A percentile compares a stretch with the other conserved stretches of the same genome.
Conservation (phyloP, 2,888 invertebrate genomes). For the Sphinx pinastri region DNA sequence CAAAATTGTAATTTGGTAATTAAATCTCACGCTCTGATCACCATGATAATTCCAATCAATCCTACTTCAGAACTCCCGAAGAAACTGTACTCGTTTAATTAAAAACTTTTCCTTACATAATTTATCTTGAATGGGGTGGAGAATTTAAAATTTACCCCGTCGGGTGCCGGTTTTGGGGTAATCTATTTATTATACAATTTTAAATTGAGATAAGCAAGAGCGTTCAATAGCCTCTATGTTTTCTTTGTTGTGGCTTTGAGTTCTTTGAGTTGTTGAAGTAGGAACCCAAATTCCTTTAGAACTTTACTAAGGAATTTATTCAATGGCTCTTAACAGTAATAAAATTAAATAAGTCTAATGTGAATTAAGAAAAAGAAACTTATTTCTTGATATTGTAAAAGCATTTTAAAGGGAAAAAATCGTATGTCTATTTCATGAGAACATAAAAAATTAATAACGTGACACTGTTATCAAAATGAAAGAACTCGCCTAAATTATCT, state of each 20-base stretch:
- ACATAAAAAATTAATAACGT: too few species aligned
- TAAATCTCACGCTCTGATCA: slow-evolving; percentile 29
- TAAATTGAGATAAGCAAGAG: slow-evolving; percentile 9
- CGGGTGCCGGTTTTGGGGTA: slow-evolving; percentile 6
- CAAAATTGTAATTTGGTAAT: slow-evolving; percentile 27
- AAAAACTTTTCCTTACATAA: slow-evolving; percentile 55
- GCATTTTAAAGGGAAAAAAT: too few species aligned
- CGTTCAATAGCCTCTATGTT: background rate
- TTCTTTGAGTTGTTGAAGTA: background rate
- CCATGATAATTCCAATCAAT: slow-evolving; percentile 49
- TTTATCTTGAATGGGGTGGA: slow-evolving; percentile 20
- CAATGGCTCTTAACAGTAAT: too few species aligned
- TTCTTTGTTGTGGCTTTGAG: background rate
- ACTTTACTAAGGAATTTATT: background rate
- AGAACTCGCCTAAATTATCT: too few species aligned
- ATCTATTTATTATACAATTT: slow-evolving; percentile 14
- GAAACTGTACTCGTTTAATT: slow-evolving; percentile 67
- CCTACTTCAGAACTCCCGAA: slow-evolving; percentile 49
- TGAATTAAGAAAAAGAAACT: too few species aligned
- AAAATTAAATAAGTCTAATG: too few species aligned
- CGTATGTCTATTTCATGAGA: too few species aligned
- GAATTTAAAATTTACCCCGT: slow-evolving; percentile 8
- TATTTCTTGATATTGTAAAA: too few species aligned
- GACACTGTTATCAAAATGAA: too few species aligned
- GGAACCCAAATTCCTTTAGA: too few species aligned